A percentile compares a stretch with the other conserved stretches of the same genome.
These are phyloP conservation scores for Rutilus rutilus DNA, from an alignment of 2,113 vertebrate species.

Conservation along the genomic window DNA sequence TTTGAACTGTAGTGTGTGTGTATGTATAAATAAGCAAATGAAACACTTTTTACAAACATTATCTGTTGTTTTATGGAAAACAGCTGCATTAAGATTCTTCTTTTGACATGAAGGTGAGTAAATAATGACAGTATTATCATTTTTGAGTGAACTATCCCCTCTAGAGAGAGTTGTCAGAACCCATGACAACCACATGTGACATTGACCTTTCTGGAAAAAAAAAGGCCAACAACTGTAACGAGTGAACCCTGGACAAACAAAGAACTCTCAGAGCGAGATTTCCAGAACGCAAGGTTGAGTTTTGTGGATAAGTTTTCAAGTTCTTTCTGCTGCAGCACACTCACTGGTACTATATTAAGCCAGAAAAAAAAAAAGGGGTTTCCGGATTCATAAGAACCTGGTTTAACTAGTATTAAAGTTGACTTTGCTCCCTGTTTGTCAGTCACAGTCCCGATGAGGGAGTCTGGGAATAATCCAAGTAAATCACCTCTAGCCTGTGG, in stretches of 20 bases:
- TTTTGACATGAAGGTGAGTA: neutral
- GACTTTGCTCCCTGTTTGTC: conserved; percentile 55
- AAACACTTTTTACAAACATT: neutral
- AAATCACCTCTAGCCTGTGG: conserved; percentile 57
- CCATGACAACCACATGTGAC: neutral
- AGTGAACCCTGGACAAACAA: conserved; percentile 14
- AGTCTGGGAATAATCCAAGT: conserved; percentile 48
- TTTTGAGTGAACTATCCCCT: neutral
- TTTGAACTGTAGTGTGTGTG: neutral
- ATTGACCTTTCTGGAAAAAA: neutral
- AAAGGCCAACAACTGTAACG: conserved; percentile 39
- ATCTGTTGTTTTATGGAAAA: neutral
- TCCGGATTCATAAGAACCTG: conserved; percentile 45
- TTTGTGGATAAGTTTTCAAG: conserved; percentile 1
- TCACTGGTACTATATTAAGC: conserved; percentile 8
- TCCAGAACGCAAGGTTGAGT: neutral
- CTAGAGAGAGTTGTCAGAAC: neutral
- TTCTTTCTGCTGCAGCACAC: conserved; percentile 1
- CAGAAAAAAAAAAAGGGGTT: neutral
- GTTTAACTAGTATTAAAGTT: conserved; percentile 56
- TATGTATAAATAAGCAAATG: neutral
- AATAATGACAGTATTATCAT: neutral
- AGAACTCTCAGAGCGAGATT: neutral
- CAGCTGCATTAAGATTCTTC: neutral
- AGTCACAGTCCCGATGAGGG: conserved; percentile 53